A percentile compares a stretch with the other conserved stretches of the same genome.
phyloP scores from a whole-genome alignment of 2,113 vertebrate genomes.

The Cervus canadensis region DNA sequence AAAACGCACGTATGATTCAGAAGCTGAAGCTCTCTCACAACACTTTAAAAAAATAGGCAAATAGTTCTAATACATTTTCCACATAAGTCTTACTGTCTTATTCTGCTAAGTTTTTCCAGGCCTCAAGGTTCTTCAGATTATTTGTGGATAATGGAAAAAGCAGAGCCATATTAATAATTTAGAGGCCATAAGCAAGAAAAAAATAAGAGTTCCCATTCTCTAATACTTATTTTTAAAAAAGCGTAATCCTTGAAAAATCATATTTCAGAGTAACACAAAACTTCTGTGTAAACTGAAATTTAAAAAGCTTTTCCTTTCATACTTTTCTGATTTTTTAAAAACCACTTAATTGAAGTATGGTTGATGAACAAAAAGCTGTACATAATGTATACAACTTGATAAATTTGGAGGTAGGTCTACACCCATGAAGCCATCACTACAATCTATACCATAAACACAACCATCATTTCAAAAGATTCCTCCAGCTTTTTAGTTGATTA shows the following conservation, averaged over 20 bases:
- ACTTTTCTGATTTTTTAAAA: neutral
- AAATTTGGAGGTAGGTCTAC: neutral
- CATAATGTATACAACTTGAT: neutral
- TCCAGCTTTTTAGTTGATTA: neutral
- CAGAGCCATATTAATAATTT: neutral
- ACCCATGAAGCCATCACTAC: neutral
- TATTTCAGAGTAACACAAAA: neutral
- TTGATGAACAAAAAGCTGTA: neutral
- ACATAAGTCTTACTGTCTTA: neutral
- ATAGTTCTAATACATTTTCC: neutral
- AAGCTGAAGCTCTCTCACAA: neutral
- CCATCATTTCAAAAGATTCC: neutral
- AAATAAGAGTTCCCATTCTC: neutral
- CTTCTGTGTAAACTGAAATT: neutral
- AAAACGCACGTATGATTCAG: neutral
- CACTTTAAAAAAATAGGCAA: neutral
- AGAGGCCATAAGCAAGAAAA: neutral
- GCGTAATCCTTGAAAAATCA: neutral
- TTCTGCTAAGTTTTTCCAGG: neutral
- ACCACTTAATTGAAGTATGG: neutral
- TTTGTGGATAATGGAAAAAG: constrained; percentile 7
- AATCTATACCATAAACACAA: neutral
- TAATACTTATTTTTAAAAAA: neutral
- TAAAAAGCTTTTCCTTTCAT: neutral
- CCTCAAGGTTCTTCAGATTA: neutral